Percentiles rank a stretch among this genome's conserved stretches.
Evolutionary conservation across 2,113 vertebrate genomes (phyloP).

Genomic region (Brachirus orientalis): DNA sequence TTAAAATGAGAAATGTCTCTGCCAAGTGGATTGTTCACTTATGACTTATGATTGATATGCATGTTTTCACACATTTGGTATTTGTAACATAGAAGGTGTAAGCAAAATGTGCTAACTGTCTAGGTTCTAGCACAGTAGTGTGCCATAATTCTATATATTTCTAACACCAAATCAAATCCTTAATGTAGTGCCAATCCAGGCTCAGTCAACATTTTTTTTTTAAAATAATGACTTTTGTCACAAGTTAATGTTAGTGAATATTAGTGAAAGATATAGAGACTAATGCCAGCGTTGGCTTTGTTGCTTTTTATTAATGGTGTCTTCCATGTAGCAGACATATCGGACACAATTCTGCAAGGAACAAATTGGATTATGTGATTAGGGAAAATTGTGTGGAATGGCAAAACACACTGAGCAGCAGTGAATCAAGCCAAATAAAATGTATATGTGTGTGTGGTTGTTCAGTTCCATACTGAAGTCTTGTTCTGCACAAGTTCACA

Average conservation of each 20-base stretch:
- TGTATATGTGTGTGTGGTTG: background rate
- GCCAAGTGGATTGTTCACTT: background rate
- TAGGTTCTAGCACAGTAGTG: background rate
- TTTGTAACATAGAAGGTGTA: background rate
- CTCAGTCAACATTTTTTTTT: background rate
- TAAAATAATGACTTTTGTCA: constrained; percentile 10
- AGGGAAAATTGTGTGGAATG: constrained; percentile 47
- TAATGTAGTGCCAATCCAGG: background rate
- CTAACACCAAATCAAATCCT: constrained; percentile 24
- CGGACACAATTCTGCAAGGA: constrained; percentile 42
- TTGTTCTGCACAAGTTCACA: background rate
- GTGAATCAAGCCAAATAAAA: constrained; percentile 4
- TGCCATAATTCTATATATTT: background rate
- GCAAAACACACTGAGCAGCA: constrained; percentile 23
- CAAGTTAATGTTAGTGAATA: background rate
- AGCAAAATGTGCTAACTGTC: background rate
- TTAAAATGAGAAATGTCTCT: background rate
- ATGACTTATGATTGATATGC: background rate
- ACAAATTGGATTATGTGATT: constrained; percentile 68
- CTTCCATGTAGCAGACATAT: constrained; percentile 28
- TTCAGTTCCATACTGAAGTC: background rate
- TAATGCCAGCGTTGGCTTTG: constrained; percentile 24
- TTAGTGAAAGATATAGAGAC: background rate
- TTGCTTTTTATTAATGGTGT: constrained; percentile 27
- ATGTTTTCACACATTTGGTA: background rate